Evolutionary conservation across 2,797 vertebrate species (phyloP).

Genomic region (Malacoctenus gilli): DNA sequence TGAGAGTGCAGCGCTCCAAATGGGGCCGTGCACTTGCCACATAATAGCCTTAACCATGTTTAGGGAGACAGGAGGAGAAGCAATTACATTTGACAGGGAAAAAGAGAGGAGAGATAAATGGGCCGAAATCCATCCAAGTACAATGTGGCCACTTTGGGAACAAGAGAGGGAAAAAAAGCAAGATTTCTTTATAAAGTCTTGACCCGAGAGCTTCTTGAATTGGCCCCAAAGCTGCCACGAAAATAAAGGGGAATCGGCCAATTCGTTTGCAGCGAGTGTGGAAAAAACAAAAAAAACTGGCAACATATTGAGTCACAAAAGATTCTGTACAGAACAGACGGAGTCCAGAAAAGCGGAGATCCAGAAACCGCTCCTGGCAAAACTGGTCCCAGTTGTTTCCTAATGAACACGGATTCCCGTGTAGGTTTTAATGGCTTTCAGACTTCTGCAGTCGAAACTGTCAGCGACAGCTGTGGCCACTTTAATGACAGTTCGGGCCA

Average conservation of each 20-base stretch:
- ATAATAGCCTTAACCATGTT: constrained; percentile 59
- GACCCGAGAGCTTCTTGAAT: constrained; percentile 40
- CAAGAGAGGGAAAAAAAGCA: constrained; percentile 25
- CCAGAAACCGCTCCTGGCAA: neutral
- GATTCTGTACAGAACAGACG: constrained; percentile 6
- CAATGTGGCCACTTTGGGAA: constrained; percentile 51
- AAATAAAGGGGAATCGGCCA: constrained; percentile 15
- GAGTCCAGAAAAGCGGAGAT: neutral
- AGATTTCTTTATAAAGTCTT: constrained; percentile 51
- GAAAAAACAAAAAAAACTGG: constrained; percentile 1
- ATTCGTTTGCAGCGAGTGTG: constrained; percentile 35
- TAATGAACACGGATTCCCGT: neutral
- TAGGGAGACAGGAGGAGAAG: constrained; percentile 47
- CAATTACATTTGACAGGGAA: constrained; percentile 50
- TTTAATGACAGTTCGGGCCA: constrained; percentile 28
- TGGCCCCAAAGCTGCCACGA: constrained; percentile 24
- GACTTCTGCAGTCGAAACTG: constrained; percentile 1
- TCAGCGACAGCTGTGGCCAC: constrained; percentile 38
- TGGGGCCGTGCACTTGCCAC: constrained; percentile 43
- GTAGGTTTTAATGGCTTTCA: neutral
- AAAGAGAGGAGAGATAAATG: constrained; percentile 46
- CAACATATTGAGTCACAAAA: constrained; percentile 7
- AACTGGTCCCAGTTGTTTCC: neutral
- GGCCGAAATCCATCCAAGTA: constrained; percentile 42
- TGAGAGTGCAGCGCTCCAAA: constrained; percentile 51